phyloP scores from a whole-genome alignment of 2,888 invertebrate species.

The Noctua janthina region DNA sequence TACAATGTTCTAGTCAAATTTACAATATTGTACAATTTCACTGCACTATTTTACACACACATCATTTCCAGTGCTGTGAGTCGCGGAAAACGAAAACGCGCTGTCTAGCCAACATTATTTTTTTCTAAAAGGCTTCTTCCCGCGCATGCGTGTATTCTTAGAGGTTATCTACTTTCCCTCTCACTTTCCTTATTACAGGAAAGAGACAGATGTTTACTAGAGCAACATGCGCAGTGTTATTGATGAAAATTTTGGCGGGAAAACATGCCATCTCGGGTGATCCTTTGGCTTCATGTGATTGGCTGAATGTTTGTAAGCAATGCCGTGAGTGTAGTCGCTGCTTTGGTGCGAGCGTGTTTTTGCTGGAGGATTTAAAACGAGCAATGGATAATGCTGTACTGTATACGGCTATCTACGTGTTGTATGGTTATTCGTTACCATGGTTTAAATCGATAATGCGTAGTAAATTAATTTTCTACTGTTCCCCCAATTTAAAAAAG shows the following conservation, averaged over 20 bases:
- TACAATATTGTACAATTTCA: conserved; percentile 65
- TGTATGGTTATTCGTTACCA: conserved; percentile 28
- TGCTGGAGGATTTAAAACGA: background rate
- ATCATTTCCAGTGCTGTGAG: conserved; percentile 70
- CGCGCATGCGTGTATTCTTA: conserved; percentile 82
- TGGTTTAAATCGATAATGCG: conserved; percentile 36
- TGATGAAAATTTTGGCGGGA: conserved; percentile 87
- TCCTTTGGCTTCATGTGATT: conserved; percentile 56
- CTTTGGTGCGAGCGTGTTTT: conserved; percentile 11
- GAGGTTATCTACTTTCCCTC: conserved; percentile 82
- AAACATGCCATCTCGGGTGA: conserved; percentile 66
- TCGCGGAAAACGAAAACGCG: conserved; percentile 69
- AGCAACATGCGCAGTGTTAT: conserved; percentile 88
- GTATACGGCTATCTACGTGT: background rate
- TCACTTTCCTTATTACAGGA: conserved; percentile 67
- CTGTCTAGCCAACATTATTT: conserved; percentile 64
- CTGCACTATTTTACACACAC: conserved; percentile 69
- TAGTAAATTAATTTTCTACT: background rate
- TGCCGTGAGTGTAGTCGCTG: conserved; percentile 20
- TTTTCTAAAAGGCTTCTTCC: conserved; percentile 63
- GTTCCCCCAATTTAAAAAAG: background rate
- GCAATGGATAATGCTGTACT: conserved; percentile 21
- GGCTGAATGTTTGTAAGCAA: conserved; percentile 52
- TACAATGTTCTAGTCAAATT: conserved; percentile 59
- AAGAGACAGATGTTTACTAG: conserved; percentile 71